A percentile compares a stretch with the other conserved stretches of the same genome.
Evolutionary conservation across 2,888 invertebrate species (phyloP).

Genomic region (Pilophorus perplexus): DNA sequence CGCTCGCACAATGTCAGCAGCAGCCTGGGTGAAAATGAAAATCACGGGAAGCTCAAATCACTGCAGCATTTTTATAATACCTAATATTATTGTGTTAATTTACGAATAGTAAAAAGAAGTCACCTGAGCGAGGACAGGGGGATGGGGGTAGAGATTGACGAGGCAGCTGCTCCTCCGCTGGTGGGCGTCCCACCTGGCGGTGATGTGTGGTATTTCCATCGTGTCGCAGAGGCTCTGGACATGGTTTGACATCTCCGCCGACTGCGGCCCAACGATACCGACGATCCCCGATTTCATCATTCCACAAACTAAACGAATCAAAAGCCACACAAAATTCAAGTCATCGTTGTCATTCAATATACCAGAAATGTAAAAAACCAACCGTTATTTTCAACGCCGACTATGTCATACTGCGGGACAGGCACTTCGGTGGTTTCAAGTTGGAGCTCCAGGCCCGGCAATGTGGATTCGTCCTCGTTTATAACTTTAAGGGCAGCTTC

Average conservation of each 20-base stretch:
- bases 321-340: not conserved
- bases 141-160: conserved; percentile 58
- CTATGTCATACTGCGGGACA: conserved; percentile 9
- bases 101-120: too few species aligned
- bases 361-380: too few species aligned
- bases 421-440: conserved; percentile 16
- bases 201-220: conserved; percentile 58
- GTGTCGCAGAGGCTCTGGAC: conserved; percentile 59
- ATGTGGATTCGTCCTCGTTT: conserved; percentile 43
- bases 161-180: conserved; percentile 50
- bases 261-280: conserved; percentile 58
- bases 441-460: conserved; percentile 29
- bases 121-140: conserved; percentile 55
- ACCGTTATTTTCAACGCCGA: conserved; percentile 24
- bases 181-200: conserved; percentile 55
- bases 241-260: conserved; percentile 55
- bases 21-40: conserved; percentile 43
- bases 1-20: conserved; percentile 52
- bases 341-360: not conserved
- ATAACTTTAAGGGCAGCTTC: conserved; percentile 46
- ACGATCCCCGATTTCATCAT: conserved; percentile 55
- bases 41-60: not conserved
- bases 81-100: too few species aligned
- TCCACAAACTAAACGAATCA: conserved; percentile 54
- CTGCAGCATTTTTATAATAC: not conserved